These are phyloP conservation scores for Setophaga kirtlandii DNA, from an alignment of 2,113 vertebrate species.

Conservation along the genomic window DNA sequence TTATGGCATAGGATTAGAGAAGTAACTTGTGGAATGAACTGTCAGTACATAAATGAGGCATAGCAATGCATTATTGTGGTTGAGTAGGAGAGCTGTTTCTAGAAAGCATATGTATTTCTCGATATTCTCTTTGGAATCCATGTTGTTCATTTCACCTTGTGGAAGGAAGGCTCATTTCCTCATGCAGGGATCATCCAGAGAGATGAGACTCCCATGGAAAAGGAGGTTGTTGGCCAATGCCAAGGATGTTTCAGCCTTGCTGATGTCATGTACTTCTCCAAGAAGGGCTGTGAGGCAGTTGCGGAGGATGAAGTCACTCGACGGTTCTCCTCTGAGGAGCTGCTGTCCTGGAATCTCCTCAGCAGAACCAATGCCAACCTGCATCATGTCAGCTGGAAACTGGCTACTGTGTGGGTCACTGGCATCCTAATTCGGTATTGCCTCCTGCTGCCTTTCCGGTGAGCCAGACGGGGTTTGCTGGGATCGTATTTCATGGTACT, in stretches of 20 bases:
- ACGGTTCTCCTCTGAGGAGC: slow-evolving; percentile 91
- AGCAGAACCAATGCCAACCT: slow-evolving; percentile 90
- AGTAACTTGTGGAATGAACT: not conserved
- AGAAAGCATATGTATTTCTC: not conserved
- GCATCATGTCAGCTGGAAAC: slow-evolving; percentile 81
- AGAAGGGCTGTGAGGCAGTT: slow-evolving; percentile 87
- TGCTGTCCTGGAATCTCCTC: slow-evolving; percentile 92
- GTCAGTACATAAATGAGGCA: not conserved
- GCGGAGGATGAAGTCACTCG: slow-evolving; percentile 90
- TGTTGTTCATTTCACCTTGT: not conserved
- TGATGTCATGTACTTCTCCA: slow-evolving; percentile 88
- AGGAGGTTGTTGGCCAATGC: slow-evolving; percentile 77
- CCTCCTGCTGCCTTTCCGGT: slow-evolving; percentile 88
- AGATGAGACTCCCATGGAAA: slow-evolving; percentile 82
- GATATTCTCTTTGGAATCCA: not conserved
- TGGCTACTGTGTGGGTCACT: slow-evolving; percentile 84
- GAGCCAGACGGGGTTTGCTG: not conserved
- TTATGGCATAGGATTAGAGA: not conserved
- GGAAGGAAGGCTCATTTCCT: slow-evolving; percentile 41
- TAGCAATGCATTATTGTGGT: not conserved
- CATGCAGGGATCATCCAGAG: slow-evolving; percentile 84
- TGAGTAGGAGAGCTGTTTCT: not conserved
- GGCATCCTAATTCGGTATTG: slow-evolving; percentile 87
- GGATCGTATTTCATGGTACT: not conserved
- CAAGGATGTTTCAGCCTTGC: slow-evolving; percentile 79